phyloP scores from a whole-genome alignment of 1,140 invertebrate species.

The Portunus trituberculatus region DNA sequence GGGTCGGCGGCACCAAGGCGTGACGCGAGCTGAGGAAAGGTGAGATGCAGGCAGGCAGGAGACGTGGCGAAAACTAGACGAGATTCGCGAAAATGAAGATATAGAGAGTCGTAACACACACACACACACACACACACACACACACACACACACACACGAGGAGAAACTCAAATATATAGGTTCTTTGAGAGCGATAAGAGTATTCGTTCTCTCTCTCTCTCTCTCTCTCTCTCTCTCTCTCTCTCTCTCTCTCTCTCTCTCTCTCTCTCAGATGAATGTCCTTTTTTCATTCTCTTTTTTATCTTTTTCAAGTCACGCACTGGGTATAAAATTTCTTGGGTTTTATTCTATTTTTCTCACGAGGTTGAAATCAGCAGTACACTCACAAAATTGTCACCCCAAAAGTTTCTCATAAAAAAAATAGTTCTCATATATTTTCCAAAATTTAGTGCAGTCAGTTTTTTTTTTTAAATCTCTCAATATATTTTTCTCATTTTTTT shows the following conservation, averaged over 20 bases:
- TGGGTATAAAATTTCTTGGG: too few relatives aligned
- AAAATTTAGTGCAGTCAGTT: too few relatives aligned
- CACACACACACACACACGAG: not conserved
- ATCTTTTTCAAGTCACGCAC: too few relatives aligned
- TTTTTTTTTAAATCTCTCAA: not conserved
- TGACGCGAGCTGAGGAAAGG: not conserved
- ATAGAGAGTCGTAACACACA: too few relatives aligned
- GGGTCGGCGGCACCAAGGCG: too few relatives aligned
- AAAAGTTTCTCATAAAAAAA: too few relatives aligned
- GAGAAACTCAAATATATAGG: conserved; percentile 23
- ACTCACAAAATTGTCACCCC: too few relatives aligned
- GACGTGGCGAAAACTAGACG: not conserved
- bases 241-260: conserved; percentile 17
- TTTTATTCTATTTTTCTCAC: too few relatives aligned
- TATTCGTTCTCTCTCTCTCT: not conserved
- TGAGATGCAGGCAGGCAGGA: not conserved
- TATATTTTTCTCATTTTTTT: not conserved
- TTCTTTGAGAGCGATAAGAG: not conserved
- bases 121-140: not conserved
- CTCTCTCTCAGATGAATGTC: not conserved
- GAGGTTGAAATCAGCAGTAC: too few relatives aligned
- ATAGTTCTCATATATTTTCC: too few relatives aligned
- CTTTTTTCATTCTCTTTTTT: not conserved
- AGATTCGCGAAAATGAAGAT: too few relatives aligned
- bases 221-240: conserved; percentile 20